Evolutionary conservation across 1,140 invertebrate genomes (phyloP).

Genomic region (Micrasema minimum): DNA sequence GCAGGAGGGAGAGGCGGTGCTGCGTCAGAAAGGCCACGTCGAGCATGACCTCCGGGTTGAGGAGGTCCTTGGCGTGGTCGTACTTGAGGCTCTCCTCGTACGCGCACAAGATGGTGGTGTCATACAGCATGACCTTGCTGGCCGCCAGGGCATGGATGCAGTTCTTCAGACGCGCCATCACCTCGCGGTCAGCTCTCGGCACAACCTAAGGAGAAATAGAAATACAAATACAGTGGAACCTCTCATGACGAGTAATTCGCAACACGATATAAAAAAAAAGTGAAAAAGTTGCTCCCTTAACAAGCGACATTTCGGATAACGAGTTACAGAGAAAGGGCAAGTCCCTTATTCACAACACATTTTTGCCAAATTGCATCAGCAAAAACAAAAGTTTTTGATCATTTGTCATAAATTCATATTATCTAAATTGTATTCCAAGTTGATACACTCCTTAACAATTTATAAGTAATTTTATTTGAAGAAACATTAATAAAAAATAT

Average conservation of each 20-base stretch:
- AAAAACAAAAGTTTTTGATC: no score
- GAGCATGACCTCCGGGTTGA: constrained; percentile 83
- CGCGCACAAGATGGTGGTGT: constrained; percentile 91
- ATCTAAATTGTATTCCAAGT: no score
- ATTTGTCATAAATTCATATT: no score
- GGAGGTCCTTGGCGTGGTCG: constrained; percentile 77
- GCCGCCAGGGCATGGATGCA: constrained; percentile 87
- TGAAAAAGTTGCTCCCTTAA: no score
- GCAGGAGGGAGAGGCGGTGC: constrained; percentile 60
- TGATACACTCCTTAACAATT: no score
- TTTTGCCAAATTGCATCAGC: no score
- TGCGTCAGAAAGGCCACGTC: constrained; percentile 80
- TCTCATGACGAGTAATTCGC: neutral
- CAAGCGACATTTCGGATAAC: no score
- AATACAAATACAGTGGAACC: constrained; percentile 34
- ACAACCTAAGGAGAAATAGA: constrained; percentile 69
- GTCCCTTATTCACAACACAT: no score
- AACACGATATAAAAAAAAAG: no score
- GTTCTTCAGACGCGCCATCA: constrained; percentile 88
- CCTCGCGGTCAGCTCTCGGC: constrained; percentile 77
- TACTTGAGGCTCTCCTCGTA: constrained; percentile 92
- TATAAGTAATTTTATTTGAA: no score
- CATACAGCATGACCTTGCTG: constrained; percentile 89
- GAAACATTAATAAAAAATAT: no score
- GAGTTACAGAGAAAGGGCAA: no score